phyloP scores from a whole-genome alignment of 1,140 invertebrate genomes.

The Ceratosolen fusciceps region DNA sequence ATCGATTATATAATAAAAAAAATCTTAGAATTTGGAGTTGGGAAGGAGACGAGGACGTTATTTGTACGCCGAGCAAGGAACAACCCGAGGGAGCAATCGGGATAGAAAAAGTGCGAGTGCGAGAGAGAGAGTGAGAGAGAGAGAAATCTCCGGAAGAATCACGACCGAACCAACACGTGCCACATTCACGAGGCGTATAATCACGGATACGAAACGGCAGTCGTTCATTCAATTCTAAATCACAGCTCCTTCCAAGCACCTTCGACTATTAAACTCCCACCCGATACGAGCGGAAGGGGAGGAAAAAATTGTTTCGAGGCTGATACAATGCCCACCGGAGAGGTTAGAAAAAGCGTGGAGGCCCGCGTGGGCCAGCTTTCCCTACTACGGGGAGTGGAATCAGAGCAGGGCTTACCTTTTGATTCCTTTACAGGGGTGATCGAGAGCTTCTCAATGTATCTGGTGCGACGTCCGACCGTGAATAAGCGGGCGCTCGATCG shows the following conservation, averaged over 20 bases:
- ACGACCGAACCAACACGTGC: neutral
- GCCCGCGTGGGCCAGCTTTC: too few species aligned
- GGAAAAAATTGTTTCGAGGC: neutral
- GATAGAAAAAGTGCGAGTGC: too few species aligned
- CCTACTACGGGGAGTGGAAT: too few species aligned
- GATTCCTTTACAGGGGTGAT: slow-evolving; percentile 37
- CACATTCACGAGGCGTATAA: neutral
- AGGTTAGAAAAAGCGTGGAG: neutral
- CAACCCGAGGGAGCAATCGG: too few species aligned
- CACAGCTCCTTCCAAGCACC: neutral
- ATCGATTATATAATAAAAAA: too few species aligned
- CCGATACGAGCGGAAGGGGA: too few species aligned
- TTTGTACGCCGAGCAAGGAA: too few species aligned
- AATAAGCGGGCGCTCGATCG: slow-evolving; percentile 55
- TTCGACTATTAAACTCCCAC: neutral
- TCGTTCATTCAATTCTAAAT: neutral
- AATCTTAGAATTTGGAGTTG: too few species aligned
- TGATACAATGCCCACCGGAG: neutral
- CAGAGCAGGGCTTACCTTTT: slow-evolving; percentile 41
- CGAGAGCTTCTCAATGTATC: slow-evolving; percentile 47
- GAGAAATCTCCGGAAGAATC: too few species aligned
- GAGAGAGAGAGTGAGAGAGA: too few species aligned
- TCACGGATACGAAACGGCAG: too few species aligned
- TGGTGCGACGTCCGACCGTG: slow-evolving; percentile 49
- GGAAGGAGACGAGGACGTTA: too few species aligned